Evolutionary conservation across 2,888 invertebrate genomes (phyloP), one percentile per base, ranked within the genome.

Genomic region (Lomographa bimaculata): DNA sequence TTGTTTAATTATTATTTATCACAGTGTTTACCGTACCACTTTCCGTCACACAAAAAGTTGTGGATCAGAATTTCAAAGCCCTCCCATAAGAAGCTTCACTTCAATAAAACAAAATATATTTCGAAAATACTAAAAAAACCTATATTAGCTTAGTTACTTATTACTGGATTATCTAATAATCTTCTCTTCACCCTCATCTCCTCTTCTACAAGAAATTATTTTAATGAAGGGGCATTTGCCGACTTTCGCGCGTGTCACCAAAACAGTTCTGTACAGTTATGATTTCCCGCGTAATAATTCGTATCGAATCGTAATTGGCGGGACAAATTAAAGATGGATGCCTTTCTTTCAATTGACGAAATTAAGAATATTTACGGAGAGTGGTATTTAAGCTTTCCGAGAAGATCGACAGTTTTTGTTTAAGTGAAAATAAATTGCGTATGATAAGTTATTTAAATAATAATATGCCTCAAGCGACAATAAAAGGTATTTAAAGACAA

Each of bases 281-380:
- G 25, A 16, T 48, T 50, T 55, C 45, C 51, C 53, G 52, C 9
- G 30, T 40, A 54, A 54, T 55, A 33, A 55, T 50, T 55, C 60
- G 42, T 53, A 59, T 56, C 51, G 56, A 45, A 60, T 50, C 20
- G 33, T 60, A 64, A 65, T 61, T 52, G 60, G 54, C 51, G 58
- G 58, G 49, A 54, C 57, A 53, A 53, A 63, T 61, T 46, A 32
- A 59, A 57, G 59, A 64, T 64, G 54, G 48, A 42, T 44, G 47
- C 51, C 53, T 51, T 30, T 23, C 29, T 47, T 51, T 45, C 51
- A 51, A 51, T 51, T 51, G 51, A 29, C 42, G 14, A 44, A 46
- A 49, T 49, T 45, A 38, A 28, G 28, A 16, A 39, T 36, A 36
- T 25, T 45, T 26, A 25, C 24, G 36, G 18, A n/a, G n/a, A n/a